These are phyloP conservation scores for Steinernema hermaphroditum DNA, from an alignment of 2,888 invertebrate genomes.

Conservation along the genomic window DNA sequence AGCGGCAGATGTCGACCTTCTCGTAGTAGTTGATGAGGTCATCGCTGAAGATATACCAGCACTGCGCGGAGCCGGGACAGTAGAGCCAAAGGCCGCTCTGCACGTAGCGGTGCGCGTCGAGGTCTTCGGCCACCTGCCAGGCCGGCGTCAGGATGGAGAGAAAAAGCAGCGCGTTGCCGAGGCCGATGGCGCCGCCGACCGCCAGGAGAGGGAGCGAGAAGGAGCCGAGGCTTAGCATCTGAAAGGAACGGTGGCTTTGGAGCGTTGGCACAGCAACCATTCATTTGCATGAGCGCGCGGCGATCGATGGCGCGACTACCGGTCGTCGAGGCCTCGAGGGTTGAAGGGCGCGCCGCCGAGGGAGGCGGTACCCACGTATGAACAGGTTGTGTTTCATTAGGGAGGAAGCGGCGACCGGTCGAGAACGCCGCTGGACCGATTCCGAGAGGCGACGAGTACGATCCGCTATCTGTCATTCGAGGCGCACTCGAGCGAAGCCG, in stretches of 20 bases:
- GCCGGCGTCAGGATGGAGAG: slow-evolving; percentile 61
- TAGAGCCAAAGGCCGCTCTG: slow-evolving; percentile 64
- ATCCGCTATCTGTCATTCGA: slow-evolving; percentile 4
- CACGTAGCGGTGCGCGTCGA: slow-evolving; percentile 56
- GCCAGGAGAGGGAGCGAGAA: slow-evolving; percentile 1
- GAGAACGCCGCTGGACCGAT: not conserved
- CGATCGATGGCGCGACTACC: slow-evolving; percentile 18
- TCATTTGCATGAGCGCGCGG: slow-evolving; percentile 15
- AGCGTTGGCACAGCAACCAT: not conserved
- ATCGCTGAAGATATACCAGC: slow-evolving; percentile 65
- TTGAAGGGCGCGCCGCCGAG: too few relatives aligned
- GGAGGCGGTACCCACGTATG: not conserved
- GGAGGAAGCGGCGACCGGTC: not conserved
- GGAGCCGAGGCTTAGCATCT: not conserved
- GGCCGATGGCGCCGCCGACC: not conserved
- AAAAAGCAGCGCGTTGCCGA: slow-evolving; percentile 41
- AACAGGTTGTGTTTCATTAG: not conserved
- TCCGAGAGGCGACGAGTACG: too few relatives aligned
- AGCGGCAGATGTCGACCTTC: slow-evolving; percentile 63
- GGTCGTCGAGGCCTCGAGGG: slow-evolving; percentile 19
- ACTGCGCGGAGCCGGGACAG: slow-evolving; percentile 54
- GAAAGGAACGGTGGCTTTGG: not conserved
- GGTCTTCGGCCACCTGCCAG: slow-evolving; percentile 66
- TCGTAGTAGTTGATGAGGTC: slow-evolving; percentile 64
- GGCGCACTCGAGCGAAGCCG: slow-evolving; percentile 12